A percentile compares a stretch with the other conserved stretches of the same genome.
These are phyloP conservation scores for Plagodis pulveraria DNA, from an alignment of 2,888 invertebrate species.

Conservation along the genomic window DNA sequence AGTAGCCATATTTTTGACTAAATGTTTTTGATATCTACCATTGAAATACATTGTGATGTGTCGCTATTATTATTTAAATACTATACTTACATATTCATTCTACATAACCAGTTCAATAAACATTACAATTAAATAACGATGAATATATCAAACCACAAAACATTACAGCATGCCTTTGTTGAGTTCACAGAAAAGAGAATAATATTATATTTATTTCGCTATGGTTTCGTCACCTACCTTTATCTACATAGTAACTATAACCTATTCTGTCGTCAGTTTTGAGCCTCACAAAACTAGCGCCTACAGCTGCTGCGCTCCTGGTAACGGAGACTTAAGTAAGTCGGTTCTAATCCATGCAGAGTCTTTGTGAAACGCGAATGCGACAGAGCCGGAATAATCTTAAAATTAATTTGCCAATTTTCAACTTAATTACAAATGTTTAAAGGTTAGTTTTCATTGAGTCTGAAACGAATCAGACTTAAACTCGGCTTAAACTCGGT, in stretches of 20 bases:
- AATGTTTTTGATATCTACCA: too few species aligned
- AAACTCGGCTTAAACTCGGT: not conserved
- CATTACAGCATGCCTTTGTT: not conserved
- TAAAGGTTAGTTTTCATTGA: slow-evolving; percentile 30
- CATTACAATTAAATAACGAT: not conserved
- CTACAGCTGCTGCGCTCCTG: slow-evolving; percentile 35
- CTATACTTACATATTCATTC: too few species aligned
- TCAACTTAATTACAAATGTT: slow-evolving; percentile 10
- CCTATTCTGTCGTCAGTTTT: not conserved
- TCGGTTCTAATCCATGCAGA: slow-evolving; percentile 34
- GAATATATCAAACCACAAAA: not conserved
- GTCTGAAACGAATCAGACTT: slow-evolving; percentile 12
- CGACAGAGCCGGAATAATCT: not conserved
- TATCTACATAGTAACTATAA: not conserved
- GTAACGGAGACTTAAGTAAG: slow-evolving; percentile 44
- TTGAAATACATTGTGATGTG: too few species aligned
- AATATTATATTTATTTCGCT: too few species aligned
- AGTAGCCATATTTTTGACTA: too few species aligned
- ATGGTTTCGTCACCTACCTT: not conserved
- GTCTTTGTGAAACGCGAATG: slow-evolving; percentile 7
- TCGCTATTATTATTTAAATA: too few species aligned
- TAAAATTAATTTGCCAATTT: slow-evolving; percentile 10
- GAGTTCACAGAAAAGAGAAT: too few species aligned
- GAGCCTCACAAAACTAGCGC: slow-evolving; percentile 10
- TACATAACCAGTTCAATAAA: not conserved